phyloP scores from a whole-genome alignment of 2,888 invertebrate species.

The Philonicus albiceps region DNA sequence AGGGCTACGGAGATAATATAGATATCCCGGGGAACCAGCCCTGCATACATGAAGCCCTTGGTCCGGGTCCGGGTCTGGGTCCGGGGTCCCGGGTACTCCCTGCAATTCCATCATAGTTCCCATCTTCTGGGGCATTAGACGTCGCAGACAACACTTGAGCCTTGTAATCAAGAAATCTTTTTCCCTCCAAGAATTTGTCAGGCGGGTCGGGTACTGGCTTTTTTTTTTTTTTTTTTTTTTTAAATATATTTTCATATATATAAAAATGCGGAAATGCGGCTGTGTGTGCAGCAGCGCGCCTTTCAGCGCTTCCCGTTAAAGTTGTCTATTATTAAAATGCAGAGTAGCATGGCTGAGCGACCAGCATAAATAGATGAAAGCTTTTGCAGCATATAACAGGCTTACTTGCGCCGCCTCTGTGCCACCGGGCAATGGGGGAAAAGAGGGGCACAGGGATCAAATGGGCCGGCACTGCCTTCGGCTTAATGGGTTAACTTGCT shows the following conservation, averaged over 20 bases:
- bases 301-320: slow-evolving; percentile 8
- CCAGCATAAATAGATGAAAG: slow-evolving; percentile 25
- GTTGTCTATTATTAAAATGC: slow-evolving; percentile 15
- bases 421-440: not conserved
- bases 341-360: slow-evolving; percentile 28
- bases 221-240: not conserved
- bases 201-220: not conserved
- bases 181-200: slow-evolving; percentile 6
- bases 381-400: not conserved
- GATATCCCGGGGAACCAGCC: not conserved
- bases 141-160: slow-evolving; percentile 25
- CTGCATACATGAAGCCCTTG: not conserved
- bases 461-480: not conserved
- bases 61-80: not conserved
- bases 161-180: slow-evolving; percentile 11
- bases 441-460: not conserved
- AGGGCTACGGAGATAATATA: slow-evolving; percentile 5
- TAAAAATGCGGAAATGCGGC: not conserved
- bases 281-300: not conserved
- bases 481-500: slow-evolving; percentile 18
- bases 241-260: not conserved
- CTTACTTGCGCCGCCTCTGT: not conserved
- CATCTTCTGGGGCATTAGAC: slow-evolving; percentile 11
- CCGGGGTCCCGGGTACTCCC: not conserved
- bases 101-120: not conserved